Evolutionary conservation across 2,113 vertebrate species (phyloP).

Genomic region (Heterochromis multidens): DNA sequence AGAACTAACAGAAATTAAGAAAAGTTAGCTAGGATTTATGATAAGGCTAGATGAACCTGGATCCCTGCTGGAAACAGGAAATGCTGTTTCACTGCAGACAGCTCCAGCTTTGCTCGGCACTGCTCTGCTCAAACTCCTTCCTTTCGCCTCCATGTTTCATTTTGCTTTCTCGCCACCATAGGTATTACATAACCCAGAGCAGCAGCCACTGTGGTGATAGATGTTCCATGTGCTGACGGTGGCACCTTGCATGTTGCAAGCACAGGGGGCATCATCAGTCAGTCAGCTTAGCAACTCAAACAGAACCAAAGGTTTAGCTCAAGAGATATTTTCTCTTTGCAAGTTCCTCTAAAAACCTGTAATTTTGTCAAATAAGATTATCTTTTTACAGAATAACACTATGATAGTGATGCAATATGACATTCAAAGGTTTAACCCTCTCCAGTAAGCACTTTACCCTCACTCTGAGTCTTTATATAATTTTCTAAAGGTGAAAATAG

Average conservation of each 20-base stretch:
- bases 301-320: conserved; percentile 15
- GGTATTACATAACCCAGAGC: conserved; percentile 57
- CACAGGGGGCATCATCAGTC: conserved; percentile 38
- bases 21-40: conserved; percentile 8
- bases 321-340: not conserved
- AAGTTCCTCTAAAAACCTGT: not conserved
- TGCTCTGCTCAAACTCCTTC: conserved; percentile 67
- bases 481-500: conserved; percentile 15
- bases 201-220: conserved; percentile 46
- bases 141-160: conserved; percentile 66
- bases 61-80: conserved; percentile 80
- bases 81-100: conserved; percentile 74
- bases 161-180: conserved; percentile 61
- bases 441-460: not conserved
- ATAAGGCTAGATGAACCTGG: conserved; percentile 75
- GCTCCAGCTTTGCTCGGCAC: conserved; percentile 65
- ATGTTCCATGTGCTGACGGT: conserved; percentile 42
- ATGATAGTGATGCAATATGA: not conserved
- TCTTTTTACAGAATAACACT: not conserved
- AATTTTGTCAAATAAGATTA: not conserved
- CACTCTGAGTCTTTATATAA: conserved; percentile 2
- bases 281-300: conserved; percentile 33
- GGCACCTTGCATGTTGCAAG: conserved; percentile 66
- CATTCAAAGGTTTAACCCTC: not conserved
- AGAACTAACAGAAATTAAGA: not conserved